Conservation (phyloP, 2,113 vertebrate species). For the Halcyon malimbica region DNA sequence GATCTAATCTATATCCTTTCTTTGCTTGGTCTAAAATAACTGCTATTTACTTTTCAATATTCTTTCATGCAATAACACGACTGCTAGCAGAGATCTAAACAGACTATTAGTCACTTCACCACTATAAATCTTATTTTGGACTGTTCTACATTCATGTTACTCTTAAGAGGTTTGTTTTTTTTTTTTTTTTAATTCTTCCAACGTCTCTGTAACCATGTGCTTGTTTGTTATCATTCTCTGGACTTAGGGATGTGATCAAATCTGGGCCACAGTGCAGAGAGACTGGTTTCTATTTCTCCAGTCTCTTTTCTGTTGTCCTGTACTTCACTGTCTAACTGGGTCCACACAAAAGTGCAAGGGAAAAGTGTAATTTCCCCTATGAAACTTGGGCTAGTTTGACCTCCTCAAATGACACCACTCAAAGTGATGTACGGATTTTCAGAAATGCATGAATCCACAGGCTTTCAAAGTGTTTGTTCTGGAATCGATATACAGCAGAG, state of each 20-base stretch:
- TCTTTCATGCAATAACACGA: background rate
- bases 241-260: background rate
- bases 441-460: background rate
- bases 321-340: background rate
- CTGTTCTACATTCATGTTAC: background rate
- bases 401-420: conserved; percentile 1
- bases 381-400: conserved; percentile 19
- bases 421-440: conserved; percentile 30
- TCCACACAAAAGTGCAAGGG: background rate
- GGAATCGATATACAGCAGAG: conserved; percentile 38
- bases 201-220: background rate
- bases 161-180: background rate
- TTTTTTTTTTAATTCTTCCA: background rate
- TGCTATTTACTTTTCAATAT: background rate
- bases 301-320: background rate
- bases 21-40: background rate
- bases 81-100: background rate
- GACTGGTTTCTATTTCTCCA: background rate
- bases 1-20: background rate
- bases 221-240: background rate
- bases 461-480: conserved; percentile 52
- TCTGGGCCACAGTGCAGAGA: background rate
- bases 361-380: conserved; percentile 2
- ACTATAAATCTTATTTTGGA: background rate
- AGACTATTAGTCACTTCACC: background rate